Evolutionary conservation across 2,888 invertebrate genomes (phyloP).

Genomic region (Drosophila fungiperda): DNA sequence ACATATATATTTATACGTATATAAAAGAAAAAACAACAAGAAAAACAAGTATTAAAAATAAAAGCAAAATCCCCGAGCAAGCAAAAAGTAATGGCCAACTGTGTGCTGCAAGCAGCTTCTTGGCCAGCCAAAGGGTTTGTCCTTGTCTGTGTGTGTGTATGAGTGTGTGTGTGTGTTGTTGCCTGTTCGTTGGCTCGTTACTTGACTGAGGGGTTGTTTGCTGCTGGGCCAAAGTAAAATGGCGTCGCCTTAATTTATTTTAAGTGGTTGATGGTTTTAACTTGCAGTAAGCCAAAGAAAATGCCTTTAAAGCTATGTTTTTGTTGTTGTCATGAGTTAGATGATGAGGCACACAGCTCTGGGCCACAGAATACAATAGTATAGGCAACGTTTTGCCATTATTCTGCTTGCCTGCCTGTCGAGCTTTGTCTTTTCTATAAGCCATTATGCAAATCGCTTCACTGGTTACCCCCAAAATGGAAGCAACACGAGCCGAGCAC

Average conservation of each 20-base stretch:
- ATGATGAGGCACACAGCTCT: background rate
- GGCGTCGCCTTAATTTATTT: slow-evolving; percentile 81
- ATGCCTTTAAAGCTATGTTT: slow-evolving; percentile 56
- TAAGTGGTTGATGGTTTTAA: slow-evolving; percentile 80
- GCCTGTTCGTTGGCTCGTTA: slow-evolving; percentile 61
- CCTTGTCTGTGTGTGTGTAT: slow-evolving; percentile 33
- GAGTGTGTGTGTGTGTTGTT: slow-evolving; percentile 44
- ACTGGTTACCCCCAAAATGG: slow-evolving; percentile 54
- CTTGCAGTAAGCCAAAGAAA: slow-evolving; percentile 55
- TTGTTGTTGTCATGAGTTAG: slow-evolving; percentile 6
- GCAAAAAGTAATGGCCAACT: slow-evolving; percentile 77
- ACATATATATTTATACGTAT: slow-evolving; percentile 8
- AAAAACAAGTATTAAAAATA: slow-evolving; percentile 51
- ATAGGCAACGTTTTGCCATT: slow-evolving; percentile 38
- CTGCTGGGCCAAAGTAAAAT: slow-evolving; percentile 72
- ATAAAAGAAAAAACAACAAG: slow-evolving; percentile 15
- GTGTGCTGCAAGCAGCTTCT: slow-evolving; percentile 62
- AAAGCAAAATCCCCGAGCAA: slow-evolving; percentile 53
- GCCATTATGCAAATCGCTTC: slow-evolving; percentile 79
- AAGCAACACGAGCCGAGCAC: slow-evolving; percentile 52
- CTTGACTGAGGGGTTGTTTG: slow-evolving; percentile 72
- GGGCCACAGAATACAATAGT: slow-evolving; percentile 39
- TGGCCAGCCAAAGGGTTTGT: slow-evolving; percentile 61
- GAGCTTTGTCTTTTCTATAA: slow-evolving; percentile 75
- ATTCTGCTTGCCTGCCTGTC: slow-evolving; percentile 11